Evolutionary conservation across 1,140 invertebrate genomes (phyloP), one percentile per base, ranked within the genome.

Genomic region (Oscheius sp.): DNA sequence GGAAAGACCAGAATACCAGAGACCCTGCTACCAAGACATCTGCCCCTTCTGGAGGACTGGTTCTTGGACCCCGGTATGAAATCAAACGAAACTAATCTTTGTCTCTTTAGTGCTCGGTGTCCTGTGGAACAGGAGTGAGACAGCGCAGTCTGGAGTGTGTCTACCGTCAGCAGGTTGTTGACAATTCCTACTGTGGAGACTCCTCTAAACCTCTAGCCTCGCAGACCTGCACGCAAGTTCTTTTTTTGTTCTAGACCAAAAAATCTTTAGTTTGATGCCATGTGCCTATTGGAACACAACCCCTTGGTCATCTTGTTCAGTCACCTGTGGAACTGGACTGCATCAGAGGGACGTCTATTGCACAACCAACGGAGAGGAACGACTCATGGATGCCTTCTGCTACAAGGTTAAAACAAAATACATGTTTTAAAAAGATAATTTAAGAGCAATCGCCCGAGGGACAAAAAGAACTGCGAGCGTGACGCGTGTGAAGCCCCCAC

Each of bases 11-110:
- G 46, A 78, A 18, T 76, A 67, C 62, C 79, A 83, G 64, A 59
- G 80, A 70, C 67, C 64, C 2, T 83, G 82, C 73, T 79, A 79
- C 67, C 70, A 77, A 3, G 81, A 77, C 3, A 45, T 77, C 20
- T 83, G 82, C 71, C 82, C 82, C 23, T 84, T 81, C 59, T 83
- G 82, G 82, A 67, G 81, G 34, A 61, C 68, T 34, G 55, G 58
- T 29, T 68, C 69, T 2, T 81, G 79, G 79, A 75, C 75, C 69
- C 52, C 67, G 42, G 78, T 79, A 58, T 73, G 63, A 62, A 15
- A 35, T 34, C 31, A 15, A 3, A 29, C 23, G 36, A 74, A 31
- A 31, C 18, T 2, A 75, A 36, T 15, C 20, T 18, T 3, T n/a
- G 15, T 38, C 36, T 32, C 4, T 15, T 80, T 38, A 81, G 72